Base-by-base conservation (phyloP, 2,113 vertebrate species). In the Baryphthengus martii region DNA sequence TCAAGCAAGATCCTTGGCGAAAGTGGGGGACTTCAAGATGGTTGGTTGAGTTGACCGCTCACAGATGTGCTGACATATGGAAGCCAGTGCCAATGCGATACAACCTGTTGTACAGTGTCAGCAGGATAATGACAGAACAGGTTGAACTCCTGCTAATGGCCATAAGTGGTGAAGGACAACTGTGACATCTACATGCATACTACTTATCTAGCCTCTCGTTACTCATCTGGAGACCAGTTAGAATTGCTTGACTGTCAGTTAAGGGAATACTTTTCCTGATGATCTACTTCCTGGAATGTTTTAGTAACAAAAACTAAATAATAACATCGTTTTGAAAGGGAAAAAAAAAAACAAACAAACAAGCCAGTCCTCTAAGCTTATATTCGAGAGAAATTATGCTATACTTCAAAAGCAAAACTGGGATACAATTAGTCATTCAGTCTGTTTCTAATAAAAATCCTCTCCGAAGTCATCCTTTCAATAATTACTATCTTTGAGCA, bases 21-120 rank as follows among this genome's bases (percentile, higher is more conserved):
- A 93, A 90, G 87, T 95, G 88, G 96, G 85, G 95, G 98, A 96
- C 98, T 98, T 98, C 93, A 89, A 87, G 96, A 98, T 91, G 96
- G 95, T 97, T 96, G 96, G 96, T 96, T 97, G 96, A 95, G 94
- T 90, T 97, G 97, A 97, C 97, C 96, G 89, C 95, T 97, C 98
- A 98, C 99, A 99, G 98, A 98, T 99, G 99, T 98, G 96, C 89
- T 93, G 97, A 96, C 99, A 99, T 98, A 98, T 98, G 98, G 98
- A 95, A 98, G 96, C 97, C 96, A 97, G 97, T 98, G 97, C 97
- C 97, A 91, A 88, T 95, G 98, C 96, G 67, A 96, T 95, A 96
- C 97, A 98, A 99, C 99, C 99, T 99, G 99, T 99, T 99, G 98
- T 98, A 97, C 97, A 93, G 95, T 97, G 97, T 92, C 97, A 96